phyloP scores from a whole-genome alignment of 1,140 invertebrate genomes.

The Rhyzopertha dominica region DNA sequence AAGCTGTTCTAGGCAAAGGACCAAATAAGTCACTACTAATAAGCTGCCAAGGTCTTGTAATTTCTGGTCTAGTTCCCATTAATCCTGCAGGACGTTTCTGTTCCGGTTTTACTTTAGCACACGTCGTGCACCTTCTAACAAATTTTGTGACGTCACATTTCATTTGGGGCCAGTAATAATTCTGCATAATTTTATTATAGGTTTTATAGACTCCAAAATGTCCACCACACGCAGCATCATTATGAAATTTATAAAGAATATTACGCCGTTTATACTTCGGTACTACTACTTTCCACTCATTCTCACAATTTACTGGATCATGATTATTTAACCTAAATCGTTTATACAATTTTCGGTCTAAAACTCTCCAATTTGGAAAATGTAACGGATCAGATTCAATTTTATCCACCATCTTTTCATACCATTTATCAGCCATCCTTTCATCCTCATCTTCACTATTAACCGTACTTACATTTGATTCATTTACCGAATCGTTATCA shows the following conservation, averaged over 20 bases:
- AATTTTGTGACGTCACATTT: conserved; percentile 4
- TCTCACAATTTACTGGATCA: no score
- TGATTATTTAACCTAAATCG: neutral
- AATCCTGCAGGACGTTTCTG: conserved; percentile 1
- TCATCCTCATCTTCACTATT: neutral
- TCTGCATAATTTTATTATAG: conserved; percentile 5
- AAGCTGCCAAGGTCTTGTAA: conserved; percentile 2
- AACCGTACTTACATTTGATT: no score
- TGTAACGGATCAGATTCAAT: neutral
- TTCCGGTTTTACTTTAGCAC: conserved; percentile 3
- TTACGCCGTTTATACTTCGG: conserved; percentile 1
- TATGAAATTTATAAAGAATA: neutral
- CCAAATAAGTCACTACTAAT: conserved; percentile 6
- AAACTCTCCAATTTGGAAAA: neutral
- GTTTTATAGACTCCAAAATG: conserved; percentile 10
- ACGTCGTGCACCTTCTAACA: conserved; percentile 1
- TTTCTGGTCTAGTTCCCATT: conserved; percentile 3
- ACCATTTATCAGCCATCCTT: neutral
- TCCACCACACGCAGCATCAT: neutral
- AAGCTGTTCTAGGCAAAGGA: conserved; percentile 5
- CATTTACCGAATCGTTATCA: no score
- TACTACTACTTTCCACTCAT: conserved; percentile 9
- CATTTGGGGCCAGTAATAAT: conserved; percentile 8
- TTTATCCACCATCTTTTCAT: neutral
- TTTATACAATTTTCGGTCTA: conserved; percentile 1